phyloP scores from a whole-genome alignment of 2,113 vertebrate species.

The Puffinus mauretanicus region DNA sequence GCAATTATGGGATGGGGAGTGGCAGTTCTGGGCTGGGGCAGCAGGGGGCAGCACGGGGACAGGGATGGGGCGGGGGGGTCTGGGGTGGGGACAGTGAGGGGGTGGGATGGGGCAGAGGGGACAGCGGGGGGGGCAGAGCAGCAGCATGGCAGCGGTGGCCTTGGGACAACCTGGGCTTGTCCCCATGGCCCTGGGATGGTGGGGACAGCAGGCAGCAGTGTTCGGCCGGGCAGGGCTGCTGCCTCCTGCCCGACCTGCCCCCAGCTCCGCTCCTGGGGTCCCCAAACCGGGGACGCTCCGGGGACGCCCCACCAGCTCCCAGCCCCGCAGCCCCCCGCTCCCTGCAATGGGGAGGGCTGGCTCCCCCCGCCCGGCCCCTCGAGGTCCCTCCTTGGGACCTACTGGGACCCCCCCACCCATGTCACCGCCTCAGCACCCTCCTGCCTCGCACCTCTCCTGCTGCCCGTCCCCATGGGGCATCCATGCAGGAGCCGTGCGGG shows the following conservation, averaged over 20 bases:
- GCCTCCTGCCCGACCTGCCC: too few species aligned
- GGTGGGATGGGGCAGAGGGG: too few species aligned
- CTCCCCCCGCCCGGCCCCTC: too few species aligned
- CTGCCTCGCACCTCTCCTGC: background rate
- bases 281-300: background rate
- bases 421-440: fast-evolving
- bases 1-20: too few species aligned
- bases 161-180: background rate
- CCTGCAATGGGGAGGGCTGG: background rate
- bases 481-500: fast-evolving
- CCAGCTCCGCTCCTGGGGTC: background rate
- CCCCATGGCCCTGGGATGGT: background rate
- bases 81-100: too few species aligned
- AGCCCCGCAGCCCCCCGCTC: background rate
- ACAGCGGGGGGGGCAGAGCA: background rate
- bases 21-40: too few species aligned
- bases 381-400: background rate
- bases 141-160: background rate
- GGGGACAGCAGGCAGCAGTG: background rate
- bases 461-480: fast-evolving
- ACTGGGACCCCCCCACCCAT: fast-evolving
- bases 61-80: too few species aligned
- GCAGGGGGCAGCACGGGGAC: too few species aligned
- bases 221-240: too few species aligned
- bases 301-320: background rate